Evolutionary conservation across 2,888 invertebrate genomes (phyloP).

Genomic region (Lepidonotus clava): DNA sequence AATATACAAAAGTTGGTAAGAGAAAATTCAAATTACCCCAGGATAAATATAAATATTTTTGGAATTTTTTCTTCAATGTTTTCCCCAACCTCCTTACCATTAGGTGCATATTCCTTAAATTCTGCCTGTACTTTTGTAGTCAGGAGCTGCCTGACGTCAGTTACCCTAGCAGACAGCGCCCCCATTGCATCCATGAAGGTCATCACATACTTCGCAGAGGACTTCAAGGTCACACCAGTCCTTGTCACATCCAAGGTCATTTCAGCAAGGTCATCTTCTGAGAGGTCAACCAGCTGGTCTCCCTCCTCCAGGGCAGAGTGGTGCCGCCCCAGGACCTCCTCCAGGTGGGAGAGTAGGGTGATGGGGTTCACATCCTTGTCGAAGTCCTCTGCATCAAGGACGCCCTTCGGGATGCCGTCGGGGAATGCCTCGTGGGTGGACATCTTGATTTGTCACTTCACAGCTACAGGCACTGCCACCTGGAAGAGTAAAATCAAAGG

Average conservation of each 20-base stretch:
- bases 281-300: neutral
- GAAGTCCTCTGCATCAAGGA: neutral
- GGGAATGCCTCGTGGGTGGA: neutral
- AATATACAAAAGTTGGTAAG: too few relatives aligned
- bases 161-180: neutral
- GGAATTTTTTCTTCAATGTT: too few relatives aligned
- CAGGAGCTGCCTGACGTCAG: neutral
- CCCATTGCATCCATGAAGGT: neutral
- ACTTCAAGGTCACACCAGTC: neutral
- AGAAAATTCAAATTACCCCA: too few relatives aligned
- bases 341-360: neutral
- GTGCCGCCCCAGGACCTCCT: neutral
- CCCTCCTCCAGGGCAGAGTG: neutral
- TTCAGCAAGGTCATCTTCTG: neutral
- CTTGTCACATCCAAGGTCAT: neutral
- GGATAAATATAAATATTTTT: too few relatives aligned
- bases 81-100: too few relatives aligned
- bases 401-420: neutral
- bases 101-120: neutral
- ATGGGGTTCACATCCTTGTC: neutral
- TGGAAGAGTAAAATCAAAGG: too few relatives aligned
- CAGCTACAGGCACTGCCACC: too few relatives aligned
- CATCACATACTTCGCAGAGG: neutral
- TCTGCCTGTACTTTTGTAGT: neutral
- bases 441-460: neutral